Percentiles rank a stretch among this genome's conserved stretches.
Evolutionary conservation across 2,888 invertebrate species (phyloP).

Genomic region (Pristionchus entomophagus): DNA sequence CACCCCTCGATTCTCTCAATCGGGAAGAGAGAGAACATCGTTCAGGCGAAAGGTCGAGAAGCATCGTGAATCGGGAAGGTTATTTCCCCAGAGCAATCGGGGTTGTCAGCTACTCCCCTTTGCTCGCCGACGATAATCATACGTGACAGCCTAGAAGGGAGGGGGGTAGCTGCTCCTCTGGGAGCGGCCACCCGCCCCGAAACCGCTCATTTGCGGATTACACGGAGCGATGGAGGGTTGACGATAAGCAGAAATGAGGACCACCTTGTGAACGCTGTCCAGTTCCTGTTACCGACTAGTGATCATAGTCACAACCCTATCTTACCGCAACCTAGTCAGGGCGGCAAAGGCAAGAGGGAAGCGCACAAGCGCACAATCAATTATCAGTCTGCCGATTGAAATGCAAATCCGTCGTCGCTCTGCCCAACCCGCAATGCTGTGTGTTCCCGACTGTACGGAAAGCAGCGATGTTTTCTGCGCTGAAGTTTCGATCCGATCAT

Average conservation of each 20-base stretch:
- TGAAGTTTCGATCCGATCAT: too few species aligned
- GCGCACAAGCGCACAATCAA: not conserved
- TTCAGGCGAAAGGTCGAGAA: not conserved
- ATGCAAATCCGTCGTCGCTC: not conserved
- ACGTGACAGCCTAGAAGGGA: not conserved
- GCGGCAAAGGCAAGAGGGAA: not conserved
- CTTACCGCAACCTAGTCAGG: too few species aligned
- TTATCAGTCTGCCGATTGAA: not conserved
- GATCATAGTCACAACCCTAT: too few species aligned
- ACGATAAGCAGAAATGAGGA: too few species aligned
- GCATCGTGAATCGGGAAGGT: not conserved
- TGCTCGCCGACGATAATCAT: constrained; percentile 19
- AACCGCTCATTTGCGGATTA: constrained; percentile 42
- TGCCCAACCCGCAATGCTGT: not conserved
- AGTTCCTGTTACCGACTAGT: too few species aligned
- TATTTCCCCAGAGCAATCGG: constrained; percentile 32
- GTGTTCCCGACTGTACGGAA: too few species aligned
- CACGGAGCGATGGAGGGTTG: not conserved
- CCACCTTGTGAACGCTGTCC: too few species aligned
- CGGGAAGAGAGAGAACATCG: not conserved
- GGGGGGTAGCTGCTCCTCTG: not conserved
- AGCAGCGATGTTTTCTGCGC: too few species aligned
- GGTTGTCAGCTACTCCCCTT: constrained; percentile 15
- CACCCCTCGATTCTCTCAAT: not conserved
- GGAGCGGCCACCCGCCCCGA: not conserved